Conservation (phyloP, 2,888 invertebrate genomes). For the Xanthia togata region DNA sequence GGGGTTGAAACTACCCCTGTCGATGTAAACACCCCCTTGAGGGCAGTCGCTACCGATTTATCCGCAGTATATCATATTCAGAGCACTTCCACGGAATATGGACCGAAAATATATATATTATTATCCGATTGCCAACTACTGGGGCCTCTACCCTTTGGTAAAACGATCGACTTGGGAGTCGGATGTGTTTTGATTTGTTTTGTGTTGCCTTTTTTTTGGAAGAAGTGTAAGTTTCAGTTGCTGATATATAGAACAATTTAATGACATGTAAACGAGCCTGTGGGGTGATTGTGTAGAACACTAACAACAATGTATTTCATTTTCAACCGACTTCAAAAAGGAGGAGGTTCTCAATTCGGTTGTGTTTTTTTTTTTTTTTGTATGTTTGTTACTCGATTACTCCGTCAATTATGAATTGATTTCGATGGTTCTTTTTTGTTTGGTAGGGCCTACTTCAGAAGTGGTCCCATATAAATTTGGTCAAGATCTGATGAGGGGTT, state of each 20-base stretch:
- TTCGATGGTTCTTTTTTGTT: too few relatives aligned
- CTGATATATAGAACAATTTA: not conserved
- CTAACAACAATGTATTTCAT: not conserved
- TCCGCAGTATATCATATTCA: slow-evolving; percentile 83
- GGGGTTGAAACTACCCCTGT: slow-evolving; percentile 68
- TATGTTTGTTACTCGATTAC: too few relatives aligned
- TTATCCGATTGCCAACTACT: slow-evolving; percentile 83
- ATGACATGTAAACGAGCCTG: not conserved
- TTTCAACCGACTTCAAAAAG: too few relatives aligned
- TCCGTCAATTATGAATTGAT: too few relatives aligned
- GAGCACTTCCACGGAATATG: slow-evolving; percentile 72
- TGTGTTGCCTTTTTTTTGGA: slow-evolving; percentile 57
- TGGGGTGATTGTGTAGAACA: not conserved
- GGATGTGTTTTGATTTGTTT: slow-evolving; percentile 78
- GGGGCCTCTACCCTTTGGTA: slow-evolving; percentile 76
- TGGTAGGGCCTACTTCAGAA: too few relatives aligned
- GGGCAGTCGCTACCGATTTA: slow-evolving; percentile 85
- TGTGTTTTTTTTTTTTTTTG: too few relatives aligned
- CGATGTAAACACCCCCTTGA: slow-evolving; percentile 83
- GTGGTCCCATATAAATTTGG: too few relatives aligned
- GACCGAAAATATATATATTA: slow-evolving; percentile 85
- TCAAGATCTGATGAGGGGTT: too few relatives aligned
- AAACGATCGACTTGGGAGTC: slow-evolving; percentile 85
- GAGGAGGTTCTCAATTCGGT: too few relatives aligned
- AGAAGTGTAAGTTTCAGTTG: slow-evolving; percentile 2